Percentiles rank a stretch among this genome's conserved stretches.
Conservation (phyloP, 2,113 vertebrate species). For the Acanthisitta chloris region DNA sequence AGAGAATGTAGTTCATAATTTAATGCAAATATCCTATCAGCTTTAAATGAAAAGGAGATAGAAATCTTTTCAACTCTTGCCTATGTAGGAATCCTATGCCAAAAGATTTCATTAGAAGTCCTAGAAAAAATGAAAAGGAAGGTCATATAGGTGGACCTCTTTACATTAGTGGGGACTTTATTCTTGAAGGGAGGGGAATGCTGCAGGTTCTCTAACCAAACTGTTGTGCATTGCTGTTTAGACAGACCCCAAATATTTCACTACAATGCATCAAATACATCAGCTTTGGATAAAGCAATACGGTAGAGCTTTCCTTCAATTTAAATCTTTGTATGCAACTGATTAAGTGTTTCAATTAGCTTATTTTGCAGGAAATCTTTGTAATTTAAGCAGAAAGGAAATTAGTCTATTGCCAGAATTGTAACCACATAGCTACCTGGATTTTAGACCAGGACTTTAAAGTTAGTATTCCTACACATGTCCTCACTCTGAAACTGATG, state of each 20-base stretch:
- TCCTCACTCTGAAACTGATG: not conserved
- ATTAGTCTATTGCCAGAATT: not conserved
- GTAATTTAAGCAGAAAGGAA: not conserved
- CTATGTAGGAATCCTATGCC: not conserved
- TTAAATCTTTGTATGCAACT: not conserved
- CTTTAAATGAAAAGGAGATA: not conserved
- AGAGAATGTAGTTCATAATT: not conserved
- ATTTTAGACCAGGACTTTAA: not conserved
- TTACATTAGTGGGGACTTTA: not conserved
- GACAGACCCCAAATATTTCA: not conserved
- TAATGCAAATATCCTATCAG: conserved; percentile 38
- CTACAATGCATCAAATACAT: not conserved
- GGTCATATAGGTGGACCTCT: not conserved
- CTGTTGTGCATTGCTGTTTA: not conserved
- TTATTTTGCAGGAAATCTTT: not conserved
- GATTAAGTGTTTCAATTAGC: not conserved
- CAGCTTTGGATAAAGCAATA: not conserved
- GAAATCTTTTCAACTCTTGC: not conserved
- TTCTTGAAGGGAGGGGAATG: not conserved
- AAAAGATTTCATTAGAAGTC: not conserved
- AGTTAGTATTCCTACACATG: not conserved
- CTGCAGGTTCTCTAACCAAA: not conserved
- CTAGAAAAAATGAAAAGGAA: not conserved
- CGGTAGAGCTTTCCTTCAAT: not conserved
- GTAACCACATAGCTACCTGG: not conserved